Conservation (phyloP, 2,797 vertebrate genomes). For the Hybognathus amarus region DNA sequence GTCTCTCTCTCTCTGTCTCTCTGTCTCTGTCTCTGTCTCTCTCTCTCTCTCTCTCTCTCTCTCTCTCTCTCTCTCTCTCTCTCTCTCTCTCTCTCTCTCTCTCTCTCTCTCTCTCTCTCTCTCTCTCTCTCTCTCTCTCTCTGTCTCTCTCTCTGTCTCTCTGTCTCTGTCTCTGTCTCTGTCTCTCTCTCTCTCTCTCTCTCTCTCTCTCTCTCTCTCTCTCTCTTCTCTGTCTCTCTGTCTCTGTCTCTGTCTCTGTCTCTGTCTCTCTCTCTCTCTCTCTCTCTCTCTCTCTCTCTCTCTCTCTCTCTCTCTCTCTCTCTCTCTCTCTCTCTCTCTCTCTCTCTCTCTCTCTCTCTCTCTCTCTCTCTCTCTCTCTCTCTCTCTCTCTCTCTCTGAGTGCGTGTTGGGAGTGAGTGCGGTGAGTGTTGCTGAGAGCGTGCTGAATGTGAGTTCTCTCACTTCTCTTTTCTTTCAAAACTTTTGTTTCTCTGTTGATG, state of each 20-base stretch:
- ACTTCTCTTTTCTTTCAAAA: slow-evolving; percentile 47
- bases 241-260: slow-evolving; percentile 48
- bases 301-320: too few species aligned
- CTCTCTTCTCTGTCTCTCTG: slow-evolving; percentile 38
- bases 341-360: neutral
- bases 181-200: slow-evolving; percentile 26
- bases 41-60: slow-evolving; percentile 16
- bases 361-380: slow-evolving; percentile 30
- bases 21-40: neutral
- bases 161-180: slow-evolving; percentile 53
- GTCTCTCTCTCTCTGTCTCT: neutral
- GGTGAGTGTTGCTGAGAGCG: too few species aligned
- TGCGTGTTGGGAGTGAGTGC: too few species aligned
- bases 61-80: slow-evolving; percentile 50
- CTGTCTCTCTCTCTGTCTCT: slow-evolving; percentile 1
- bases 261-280: neutral
- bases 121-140: neutral
- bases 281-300: neutral
- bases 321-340: neutral
- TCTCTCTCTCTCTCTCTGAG: slow-evolving; percentile 61
- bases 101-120: slow-evolving; percentile 15
- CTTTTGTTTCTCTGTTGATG: too few species aligned
- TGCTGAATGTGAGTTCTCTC: slow-evolving; percentile 70
- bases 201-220: neutral
- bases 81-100: neutral